Evolutionary conservation across 2,888 invertebrate species (phyloP).

Genomic region (Danaus chrysippus): DNA sequence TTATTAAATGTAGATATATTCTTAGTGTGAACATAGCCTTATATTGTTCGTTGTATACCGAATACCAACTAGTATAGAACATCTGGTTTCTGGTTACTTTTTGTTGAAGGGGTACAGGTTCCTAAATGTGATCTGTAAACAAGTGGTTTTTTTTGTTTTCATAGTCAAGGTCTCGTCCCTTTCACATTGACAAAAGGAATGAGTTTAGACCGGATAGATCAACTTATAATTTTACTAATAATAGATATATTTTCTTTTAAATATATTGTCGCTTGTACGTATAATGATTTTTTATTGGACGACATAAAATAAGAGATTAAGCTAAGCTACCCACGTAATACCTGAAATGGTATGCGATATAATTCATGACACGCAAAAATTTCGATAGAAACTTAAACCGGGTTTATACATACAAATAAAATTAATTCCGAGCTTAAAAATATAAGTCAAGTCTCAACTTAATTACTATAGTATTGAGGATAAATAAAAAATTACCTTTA

Average conservation of each 20-base stretch:
- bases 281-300: neutral
- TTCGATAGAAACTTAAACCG: neutral
- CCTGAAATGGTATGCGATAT: slow-evolving; percentile 11
- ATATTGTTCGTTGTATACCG: no score
- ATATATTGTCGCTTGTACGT: no score
- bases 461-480: no score
- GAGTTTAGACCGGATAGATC: neutral
- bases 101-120: slow-evolving; percentile 2
- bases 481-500: no score
- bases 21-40: no score
- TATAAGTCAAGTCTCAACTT: no score
- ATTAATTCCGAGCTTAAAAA: no score
- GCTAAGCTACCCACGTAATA: slow-evolving; percentile 13
- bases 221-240: neutral
- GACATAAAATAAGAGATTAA: neutral
- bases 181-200: slow-evolving; percentile 11
- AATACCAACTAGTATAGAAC: neutral
- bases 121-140: slow-evolving; percentile 10
- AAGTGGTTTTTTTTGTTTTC: slow-evolving; percentile 19
- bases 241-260: neutral
- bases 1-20: no score
- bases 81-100: neutral
- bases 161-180: slow-evolving; percentile 17
- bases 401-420: no score
- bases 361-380: neutral